Base-by-base conservation (phyloP, 2,113 vertebrate genomes). In the Athene cunicularia region DNA sequence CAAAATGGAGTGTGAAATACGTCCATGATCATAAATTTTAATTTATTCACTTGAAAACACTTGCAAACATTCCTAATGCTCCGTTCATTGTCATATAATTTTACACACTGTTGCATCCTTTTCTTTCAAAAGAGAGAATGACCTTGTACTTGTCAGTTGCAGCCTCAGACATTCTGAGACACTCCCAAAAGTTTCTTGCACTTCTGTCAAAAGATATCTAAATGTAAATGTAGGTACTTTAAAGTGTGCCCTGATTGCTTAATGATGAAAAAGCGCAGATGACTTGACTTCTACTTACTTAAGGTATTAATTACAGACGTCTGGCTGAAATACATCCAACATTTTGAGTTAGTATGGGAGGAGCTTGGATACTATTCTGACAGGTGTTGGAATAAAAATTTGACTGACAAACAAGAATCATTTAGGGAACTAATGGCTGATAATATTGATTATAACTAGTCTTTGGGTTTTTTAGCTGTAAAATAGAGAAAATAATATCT, bases 281-380 rank as follows among this genome's bases (percentile, higher is more conserved):
- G 33, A 88, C 18, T 64, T 80, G 35, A 90, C 28, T 86, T 95
- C 52, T 88, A 2, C 72, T 74, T 71, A 50, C 49, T 91, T 41
- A 86, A 86, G 33, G 39, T 55, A 88, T 71, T 96, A 94, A 95
- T 97, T 94, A 90, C 39, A 86, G 37, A 55, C 74, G 67, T 74
- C 56, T 63, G 33, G 49, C 52, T 93, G 80, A 95, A 95, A 95
- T 79, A 64, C 49, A 79, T 24, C 26, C 73, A 95, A 27, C 11
- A n/a, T 30, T 80, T 74, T 80, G 50, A 87, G 41, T 63, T 83
- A 72, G 35, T 14, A 58, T 21, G 53, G 80, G 86, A 86, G 88
- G 64, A 93, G 64, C 30, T 74, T 77, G 52, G 72, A 53, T 71
- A 22, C n/a, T 52, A 9, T 47, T 77, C 56, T 89, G 76, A 56